A percentile compares a stretch with the other conserved stretches of the same genome.
Conservation (phyloP, 2,797 vertebrate species). For the Bradypus variegatus region DNA sequence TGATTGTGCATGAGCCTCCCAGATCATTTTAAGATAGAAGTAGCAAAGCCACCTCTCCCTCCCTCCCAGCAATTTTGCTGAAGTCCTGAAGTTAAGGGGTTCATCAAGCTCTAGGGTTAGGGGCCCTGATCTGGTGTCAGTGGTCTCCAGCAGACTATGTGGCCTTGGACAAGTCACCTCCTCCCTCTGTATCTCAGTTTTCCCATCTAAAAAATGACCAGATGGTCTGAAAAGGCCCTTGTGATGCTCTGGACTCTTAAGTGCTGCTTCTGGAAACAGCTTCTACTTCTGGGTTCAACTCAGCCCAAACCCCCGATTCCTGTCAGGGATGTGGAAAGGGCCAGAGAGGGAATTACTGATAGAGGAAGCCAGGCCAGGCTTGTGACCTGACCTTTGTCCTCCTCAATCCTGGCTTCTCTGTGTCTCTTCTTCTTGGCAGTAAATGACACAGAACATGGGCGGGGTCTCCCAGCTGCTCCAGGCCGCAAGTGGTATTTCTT, state of each 20-base stretch:
- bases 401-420: rapidly evolving
- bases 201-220: not conserved
- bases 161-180: not conserved
- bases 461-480: not conserved
- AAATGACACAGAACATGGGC: no score
- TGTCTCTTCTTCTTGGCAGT: not conserved
- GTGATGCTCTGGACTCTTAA: not conserved
- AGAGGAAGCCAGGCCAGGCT: no score
- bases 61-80: not conserved
- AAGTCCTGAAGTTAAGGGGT: not conserved
- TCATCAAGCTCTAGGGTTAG: not conserved
- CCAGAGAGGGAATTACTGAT: not conserved
- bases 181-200: not conserved
- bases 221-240: not conserved
- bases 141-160: not conserved
- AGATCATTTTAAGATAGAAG: not conserved
- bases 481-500: not conserved
- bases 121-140: not conserved
- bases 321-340: not conserved
- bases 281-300: not conserved
- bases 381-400: not conserved
- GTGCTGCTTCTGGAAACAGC: not conserved
- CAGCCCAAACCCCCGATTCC: not conserved
- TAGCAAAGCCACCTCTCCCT: not conserved
- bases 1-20: not conserved